Evolutionary conservation across 2,797 vertebrate species (phyloP).

Genomic region (Pseudochaenichthys georgianus): DNA sequence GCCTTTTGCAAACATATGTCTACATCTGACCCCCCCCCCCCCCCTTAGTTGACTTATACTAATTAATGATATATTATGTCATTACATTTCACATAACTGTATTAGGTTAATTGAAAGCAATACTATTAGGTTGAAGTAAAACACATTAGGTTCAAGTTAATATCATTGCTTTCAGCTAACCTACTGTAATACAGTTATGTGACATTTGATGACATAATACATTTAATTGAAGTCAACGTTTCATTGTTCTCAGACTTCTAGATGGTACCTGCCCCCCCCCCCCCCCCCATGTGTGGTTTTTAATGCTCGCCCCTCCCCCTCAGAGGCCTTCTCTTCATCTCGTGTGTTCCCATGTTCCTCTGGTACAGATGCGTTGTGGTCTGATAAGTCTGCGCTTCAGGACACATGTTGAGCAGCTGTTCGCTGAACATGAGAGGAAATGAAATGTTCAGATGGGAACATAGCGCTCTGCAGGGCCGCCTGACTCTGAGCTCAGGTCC

Average conservation of each 20-base stretch:
- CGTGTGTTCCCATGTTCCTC: slow-evolving; percentile 26
- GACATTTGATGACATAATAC: too few species aligned
- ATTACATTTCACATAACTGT: too few species aligned
- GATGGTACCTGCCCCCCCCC: slow-evolving; percentile 28
- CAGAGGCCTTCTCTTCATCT: slow-evolving; percentile 18
- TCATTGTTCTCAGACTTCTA: too few species aligned
- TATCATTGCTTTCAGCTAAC: too few species aligned
- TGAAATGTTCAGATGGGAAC: slow-evolving; percentile 74
- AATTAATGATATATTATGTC: too few species aligned
- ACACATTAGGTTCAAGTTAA: too few species aligned
- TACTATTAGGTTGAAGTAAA: too few species aligned
- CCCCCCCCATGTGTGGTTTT: slow-evolving; percentile 4
- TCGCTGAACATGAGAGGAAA: slow-evolving; percentile 70
- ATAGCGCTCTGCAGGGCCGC: slow-evolving; percentile 11
- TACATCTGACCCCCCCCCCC: not conserved
- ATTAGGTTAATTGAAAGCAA: too few species aligned
- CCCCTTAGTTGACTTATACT: not conserved
- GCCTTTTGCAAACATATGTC: not conserved
- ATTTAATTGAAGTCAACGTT: too few species aligned
- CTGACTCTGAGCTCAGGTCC: not conserved
- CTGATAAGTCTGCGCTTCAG: slow-evolving; percentile 49
- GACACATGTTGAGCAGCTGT: slow-evolving; percentile 83
- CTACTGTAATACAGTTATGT: too few species aligned
- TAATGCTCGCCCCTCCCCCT: slow-evolving; percentile 7
- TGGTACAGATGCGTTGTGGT: slow-evolving; percentile 43